Base-by-base conservation (phyloP, 2,113 vertebrate genomes). In the Plecotus auritus region DNA sequence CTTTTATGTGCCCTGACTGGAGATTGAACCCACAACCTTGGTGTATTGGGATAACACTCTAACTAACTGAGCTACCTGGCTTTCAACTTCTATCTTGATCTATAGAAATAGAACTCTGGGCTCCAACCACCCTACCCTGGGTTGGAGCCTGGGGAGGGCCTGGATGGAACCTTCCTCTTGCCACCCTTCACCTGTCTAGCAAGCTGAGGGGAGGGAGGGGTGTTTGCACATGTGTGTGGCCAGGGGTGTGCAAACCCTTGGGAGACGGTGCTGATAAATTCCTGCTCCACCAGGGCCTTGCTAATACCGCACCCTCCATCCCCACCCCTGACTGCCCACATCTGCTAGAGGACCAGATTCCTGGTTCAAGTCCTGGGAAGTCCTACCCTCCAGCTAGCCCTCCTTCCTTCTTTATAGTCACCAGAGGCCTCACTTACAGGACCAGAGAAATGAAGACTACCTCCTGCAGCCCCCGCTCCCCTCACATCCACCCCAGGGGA, bases 221-320 rank as follows among this genome's bases (percentile, higher is more conserved):
- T 94, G 28, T 92, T 93, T 69, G 74, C 78, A 81, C 69, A 83
- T 83, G 93, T 95, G 69, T 88, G 73, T 90, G 88, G 82, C 74
- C 45, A 10, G 14, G 89, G 47, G 64, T 69, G 23, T 66, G 45
- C 80, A 86, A 40, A 85, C 80, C 45, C 91, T 56, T 78, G 35
- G 56, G 90, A 54, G 66, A 30, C 20, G 42, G 85, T n/a, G n/a
- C n/a, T 85, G 72, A 22, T 9, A 69, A 72, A 86, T 78, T 86
- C 69, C 86, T 95, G 37, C 45, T 69, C 49, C 42, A 42, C 37
- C 83, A 74, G 69, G 14, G 64, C 10, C n/a, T 70, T 20, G 66
- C 73, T 8, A 17, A 51, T 26, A 10, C n/a, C n/a, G 20, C 28
- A 45, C 11, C 40, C 78, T 14, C 28, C 17, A 45, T 32, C 16